Evolutionary conservation across 2,113 vertebrate species (phyloP), one percentile per base, ranked within the genome.

Genomic region (Rutilus rutilus): DNA sequence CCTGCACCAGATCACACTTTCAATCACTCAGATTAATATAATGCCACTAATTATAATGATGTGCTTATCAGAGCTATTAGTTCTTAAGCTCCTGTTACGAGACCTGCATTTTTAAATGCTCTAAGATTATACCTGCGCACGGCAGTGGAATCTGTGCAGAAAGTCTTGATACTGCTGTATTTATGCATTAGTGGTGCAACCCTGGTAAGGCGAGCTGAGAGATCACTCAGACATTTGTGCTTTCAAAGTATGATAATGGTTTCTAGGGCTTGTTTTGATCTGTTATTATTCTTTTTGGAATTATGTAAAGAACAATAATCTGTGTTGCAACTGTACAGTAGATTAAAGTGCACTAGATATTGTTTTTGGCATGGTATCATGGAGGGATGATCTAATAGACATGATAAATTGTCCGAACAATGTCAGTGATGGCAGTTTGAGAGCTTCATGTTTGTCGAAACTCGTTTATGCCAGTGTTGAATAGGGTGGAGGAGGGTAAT

Each of bases 1-100:
- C 73, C 59, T 90, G 78, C 78, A 57, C 73, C 78, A 64, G 27
- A 64, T 85, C 50, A 21, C 78, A 74, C 78, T 83, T 88, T 86
- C 67, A 67, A 85, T 80, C 83, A 78, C 30, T 76, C 54, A 76
- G 83, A 88, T 90, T 75, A 60, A 67, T 65, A 64, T 47, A 69
- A 83, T 69, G 65, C 39, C 52, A 78, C 62, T 54, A 54, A 47
- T 57, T 59, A 73, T 65, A 42, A 69, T 78, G 85, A 84, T 85
- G 50, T 65, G 84, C 85, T 78, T 82, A 84, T 87, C 73, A 65
- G 39, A 59, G 69, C 75, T 88, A 88, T 89, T 86, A 86, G 83
- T 84, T 54, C 25, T 33, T 78, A 45, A 80, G 59, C 21, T 42
- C 23, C 57, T 62, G 10, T 27, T 62, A 80, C 12, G 25, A 77